phyloP scores from a whole-genome alignment of 2,888 invertebrate species.

The Cerastis rubricosa region DNA sequence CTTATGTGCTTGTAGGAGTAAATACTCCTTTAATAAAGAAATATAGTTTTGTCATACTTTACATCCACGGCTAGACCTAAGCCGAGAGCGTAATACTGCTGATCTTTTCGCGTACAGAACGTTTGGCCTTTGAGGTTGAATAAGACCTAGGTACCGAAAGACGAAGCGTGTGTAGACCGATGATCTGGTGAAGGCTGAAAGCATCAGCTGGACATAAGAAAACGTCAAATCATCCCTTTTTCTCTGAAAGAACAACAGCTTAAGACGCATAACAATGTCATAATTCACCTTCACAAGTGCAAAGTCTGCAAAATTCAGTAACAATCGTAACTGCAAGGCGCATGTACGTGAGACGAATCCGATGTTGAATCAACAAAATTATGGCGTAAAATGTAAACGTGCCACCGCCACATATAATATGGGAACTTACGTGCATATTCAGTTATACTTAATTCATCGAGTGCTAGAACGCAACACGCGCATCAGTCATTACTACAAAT shows the following conservation, averaged over 20 bases:
- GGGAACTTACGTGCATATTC: constrained; percentile 60
- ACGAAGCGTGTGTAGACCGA: neutral
- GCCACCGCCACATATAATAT: constrained; percentile 67
- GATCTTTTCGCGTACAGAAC: neutral
- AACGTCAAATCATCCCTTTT: neutral
- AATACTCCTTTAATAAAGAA: constrained; percentile 20
- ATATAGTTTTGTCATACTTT: neutral
- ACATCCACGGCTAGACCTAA: neutral
- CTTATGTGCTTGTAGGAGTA: neutral
- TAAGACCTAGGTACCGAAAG: neutral
- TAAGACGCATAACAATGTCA: constrained; percentile 44
- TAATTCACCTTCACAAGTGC: constrained; percentile 61
- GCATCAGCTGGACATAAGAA: neutral
- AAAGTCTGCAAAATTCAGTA: constrained; percentile 66
- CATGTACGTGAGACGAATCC: constrained; percentile 85
- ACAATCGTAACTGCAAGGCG: constrained; percentile 68
- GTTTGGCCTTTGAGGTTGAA: neutral
- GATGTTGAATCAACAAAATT: constrained; percentile 87
- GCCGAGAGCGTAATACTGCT: too few relatives aligned
- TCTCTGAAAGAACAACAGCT: constrained; percentile 19
- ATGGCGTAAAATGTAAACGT: constrained; percentile 83
- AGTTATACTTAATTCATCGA: constrained; percentile 62
- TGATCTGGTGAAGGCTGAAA: neutral
- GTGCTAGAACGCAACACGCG: constrained; percentile 58
- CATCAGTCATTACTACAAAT: constrained; percentile 29